Evolutionary conservation across 2,888 invertebrate species (phyloP), one percentile per base, ranked within the genome.

Genomic region (Drosophila engyochracea): DNA sequence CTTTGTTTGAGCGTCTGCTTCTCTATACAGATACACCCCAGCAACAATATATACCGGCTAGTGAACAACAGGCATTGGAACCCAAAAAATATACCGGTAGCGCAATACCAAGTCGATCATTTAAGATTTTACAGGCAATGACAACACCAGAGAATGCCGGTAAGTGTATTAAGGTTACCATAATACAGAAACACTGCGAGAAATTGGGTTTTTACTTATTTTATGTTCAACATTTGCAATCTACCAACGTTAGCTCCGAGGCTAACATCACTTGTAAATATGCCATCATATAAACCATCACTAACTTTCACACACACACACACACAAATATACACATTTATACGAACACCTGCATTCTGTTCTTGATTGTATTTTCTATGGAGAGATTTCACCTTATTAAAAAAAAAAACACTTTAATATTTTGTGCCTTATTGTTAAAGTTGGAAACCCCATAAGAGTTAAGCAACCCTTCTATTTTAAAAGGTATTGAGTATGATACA

Each of bases 41-140:
- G 16, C 47, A 47, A 25, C 84, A 91, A 82, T 94, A 94, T 83
- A 83, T 96, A 68, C 96, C 95, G 78, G 95, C 96, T 55, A 96
- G 96, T 90, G 95, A 96, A 92, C 95, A 95, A 91, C 95, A 95
- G 86, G 95, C 94, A 63, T 95, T 94, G 74, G 96, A 96, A 91
- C 96, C 96, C 55, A 95, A 95, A 91, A 96, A 95, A 91, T 96
- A 96, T 91, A 96, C 95, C 89, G 97, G 97, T 65, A 95, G 96
- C 90, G 95, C 96, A 80, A 97, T 97, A 93, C 97, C 97, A 63
- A 97, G 97, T 79, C 95, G 96, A 92, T 96, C 97, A 49, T 97
- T 97, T 93, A 96, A 95, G 93, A 96, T 96, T 91, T 94, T 97
- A 66, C 97, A 97, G 93, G 96, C 96, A 60, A 96, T 97, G 96